Conservation (phyloP, 2,797 vertebrate species). For the Apogon hyalosoma region DNA sequence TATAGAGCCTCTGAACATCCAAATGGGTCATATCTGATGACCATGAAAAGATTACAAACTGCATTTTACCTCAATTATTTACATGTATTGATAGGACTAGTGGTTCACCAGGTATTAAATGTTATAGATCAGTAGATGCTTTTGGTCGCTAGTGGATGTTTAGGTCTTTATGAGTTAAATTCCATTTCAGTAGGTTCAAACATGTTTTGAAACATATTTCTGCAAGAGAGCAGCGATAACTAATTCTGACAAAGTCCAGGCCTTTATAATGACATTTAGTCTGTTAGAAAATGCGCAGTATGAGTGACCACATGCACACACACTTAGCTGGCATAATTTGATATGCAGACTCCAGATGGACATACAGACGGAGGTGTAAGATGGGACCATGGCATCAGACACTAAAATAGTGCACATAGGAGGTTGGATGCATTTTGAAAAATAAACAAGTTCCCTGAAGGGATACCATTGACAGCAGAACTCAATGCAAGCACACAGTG, state of each 20-base stretch:
- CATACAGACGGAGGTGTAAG: conserved; percentile 48
- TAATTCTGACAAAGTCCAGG: conserved; percentile 14
- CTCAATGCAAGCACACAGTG: conserved; percentile 7
- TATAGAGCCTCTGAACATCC: too few relatives aligned
- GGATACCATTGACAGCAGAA: conserved; percentile 24
- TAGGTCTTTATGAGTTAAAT: too few relatives aligned
- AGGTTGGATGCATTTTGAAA: conserved; percentile 54
- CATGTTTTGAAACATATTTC: too few relatives aligned
- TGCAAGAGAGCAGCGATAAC: neutral
- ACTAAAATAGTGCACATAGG: conserved; percentile 50
- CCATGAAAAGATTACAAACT: too few relatives aligned
- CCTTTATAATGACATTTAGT: conserved; percentile 12
- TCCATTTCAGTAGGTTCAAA: too few relatives aligned
- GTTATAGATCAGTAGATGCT: too few relatives aligned
- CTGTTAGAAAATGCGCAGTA: conserved; percentile 7
- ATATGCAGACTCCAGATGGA: conserved; percentile 59
- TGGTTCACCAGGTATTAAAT: too few relatives aligned
- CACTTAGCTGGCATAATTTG: conserved; percentile 26
- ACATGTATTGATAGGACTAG: too few relatives aligned
- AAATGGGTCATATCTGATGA: too few relatives aligned
- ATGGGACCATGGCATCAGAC: conserved; percentile 48
- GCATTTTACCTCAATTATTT: too few relatives aligned
- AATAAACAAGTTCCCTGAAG: conserved; percentile 51
- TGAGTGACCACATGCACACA: conserved; percentile 12
- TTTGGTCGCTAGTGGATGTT: too few relatives aligned